Percentiles rank a stretch among this genome's conserved stretches.
These are phyloP conservation scores for Drosophila parabipectinata DNA, from an alignment of 1,140 invertebrate genomes.

Conservation along the genomic window DNA sequence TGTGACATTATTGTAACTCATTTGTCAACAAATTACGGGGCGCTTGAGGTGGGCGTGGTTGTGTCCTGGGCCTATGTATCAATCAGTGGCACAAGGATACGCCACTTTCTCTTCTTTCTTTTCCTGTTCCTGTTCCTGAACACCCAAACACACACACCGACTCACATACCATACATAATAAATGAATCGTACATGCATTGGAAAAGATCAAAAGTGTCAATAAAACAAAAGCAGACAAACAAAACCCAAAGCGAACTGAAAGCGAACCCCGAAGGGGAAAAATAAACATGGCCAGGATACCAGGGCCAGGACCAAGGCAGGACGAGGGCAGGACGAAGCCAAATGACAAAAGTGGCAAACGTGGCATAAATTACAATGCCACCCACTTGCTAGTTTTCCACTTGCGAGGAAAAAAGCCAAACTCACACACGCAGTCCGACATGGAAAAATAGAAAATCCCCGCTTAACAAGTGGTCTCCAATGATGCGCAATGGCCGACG, in stretches of 20 bases:
- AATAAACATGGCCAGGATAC: constrained; percentile 7
- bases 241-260: constrained; percentile 40
- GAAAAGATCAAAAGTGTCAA: constrained; percentile 81
- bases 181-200: constrained; percentile 76
- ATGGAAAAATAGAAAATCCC: constrained; percentile 3
- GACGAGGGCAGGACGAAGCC: constrained; percentile 27
- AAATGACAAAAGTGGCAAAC: constrained; percentile 81
- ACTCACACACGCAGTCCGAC: neutral
- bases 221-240: constrained; percentile 76
- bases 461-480: constrained; percentile 41
- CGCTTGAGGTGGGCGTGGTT: constrained; percentile 44
- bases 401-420: neutral
- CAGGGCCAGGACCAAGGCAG: neutral
- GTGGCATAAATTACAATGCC: constrained; percentile 74
- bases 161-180: constrained; percentile 51
- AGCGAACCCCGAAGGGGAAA: constrained; percentile 10
- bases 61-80: constrained; percentile 60
- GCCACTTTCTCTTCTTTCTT: too few relatives aligned
- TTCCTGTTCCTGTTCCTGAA: neutral
- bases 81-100: constrained; percentile 59
- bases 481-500: constrained; percentile 24
- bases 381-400: constrained; percentile 16
- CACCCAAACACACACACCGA: neutral
- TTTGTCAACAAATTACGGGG: constrained; percentile 80
- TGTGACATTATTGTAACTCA: constrained; percentile 81